phyloP scores from a whole-genome alignment of 1,140 invertebrate species.

The Drosophila yakuba region DNA sequence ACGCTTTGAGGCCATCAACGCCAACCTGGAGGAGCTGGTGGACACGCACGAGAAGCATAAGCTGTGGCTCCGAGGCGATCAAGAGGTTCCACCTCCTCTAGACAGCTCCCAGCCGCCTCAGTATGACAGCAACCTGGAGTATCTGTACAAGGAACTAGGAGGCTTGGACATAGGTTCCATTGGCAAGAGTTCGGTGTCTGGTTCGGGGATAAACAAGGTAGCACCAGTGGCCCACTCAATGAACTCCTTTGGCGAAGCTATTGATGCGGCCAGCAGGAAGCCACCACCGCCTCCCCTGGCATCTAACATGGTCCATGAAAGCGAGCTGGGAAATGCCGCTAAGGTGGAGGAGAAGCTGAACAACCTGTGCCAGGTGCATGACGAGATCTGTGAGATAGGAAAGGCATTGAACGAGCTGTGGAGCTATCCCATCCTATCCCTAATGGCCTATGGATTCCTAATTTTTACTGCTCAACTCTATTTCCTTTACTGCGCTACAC shows the following conservation, averaged over 20 bases:
- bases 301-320: conserved; percentile 69
- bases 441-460: conserved; percentile 84
- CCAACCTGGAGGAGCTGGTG: conserved; percentile 66
- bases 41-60: conserved; percentile 68
- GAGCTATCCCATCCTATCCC: conserved; percentile 81
- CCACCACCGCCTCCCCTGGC: conserved; percentile 37
- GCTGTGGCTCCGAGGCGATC: conserved; percentile 47
- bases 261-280: conserved; percentile 40
- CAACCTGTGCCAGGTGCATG: conserved; percentile 82
- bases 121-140: conserved; percentile 73
- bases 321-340: conserved; percentile 64
- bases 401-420: conserved; percentile 80
- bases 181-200: conserved; percentile 51
- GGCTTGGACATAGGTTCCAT: conserved; percentile 58
- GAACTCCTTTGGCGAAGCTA: conserved; percentile 65
- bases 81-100: conserved; percentile 10
- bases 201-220: conserved; percentile 64
- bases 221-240: conserved; percentile 70
- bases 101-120: conserved; percentile 58
- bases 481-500: conserved; percentile 81
- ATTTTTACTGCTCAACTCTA: conserved; percentile 84
- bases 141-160: conserved; percentile 72
- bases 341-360: conserved; percentile 84
- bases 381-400: conserved; percentile 84
- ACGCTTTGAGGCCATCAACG: conserved; percentile 77